Evolutionary conservation across 2,797 vertebrate genomes (phyloP), one percentile per base, ranked within the genome.

Genomic region (Takifugu ocellatus): DNA sequence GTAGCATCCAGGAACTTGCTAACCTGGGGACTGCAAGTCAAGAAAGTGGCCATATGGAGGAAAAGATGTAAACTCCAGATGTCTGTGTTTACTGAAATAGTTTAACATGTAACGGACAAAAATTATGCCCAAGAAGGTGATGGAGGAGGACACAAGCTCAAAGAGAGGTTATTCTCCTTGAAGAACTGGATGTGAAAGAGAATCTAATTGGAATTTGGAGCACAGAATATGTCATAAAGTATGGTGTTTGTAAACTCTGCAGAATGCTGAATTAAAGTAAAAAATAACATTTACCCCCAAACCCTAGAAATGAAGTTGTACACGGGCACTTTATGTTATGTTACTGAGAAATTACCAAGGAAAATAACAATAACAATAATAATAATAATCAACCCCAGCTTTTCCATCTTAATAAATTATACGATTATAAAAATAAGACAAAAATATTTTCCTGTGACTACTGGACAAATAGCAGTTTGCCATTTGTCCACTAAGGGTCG

Each of bases 1-100:
- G 44, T 58, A 97, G 95, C 89, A 92, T 89, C 88, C 93, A 93
- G 77, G 94, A 96, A 78, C 72, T 94, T 76, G 89, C 92, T 74
- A 92, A 93, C 66, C 88, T 95, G 75, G 94, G 87, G 78, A 90
- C 87, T 0, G 91, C 8, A 73, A 86, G 93, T 57, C 90, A 92
- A 45, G 87, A 85, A 63, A 77, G 74, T 52, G 55, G 74, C 2
- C 81, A 90, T 25, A 46, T 51, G 17, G 69, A 72, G 49, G 70
- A 79, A 3, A 56, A 79, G 51, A 68, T 77, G 21, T 73, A 14
- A 57, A 27, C 50, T 36, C 9, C 14, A 36, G 25, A 65, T 31
- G 33, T 29, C 17, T 74, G 42, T 49, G 44, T 44, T 42, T 42
- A 42, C 5, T 42, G 10, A 42, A 42, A 42, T 42, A 42, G 36